Percentiles rank a stretch among this genome's conserved stretches.
Evolutionary conservation across 2,113 vertebrate species (phyloP).

Genomic region (Corythornis cristatus): DNA sequence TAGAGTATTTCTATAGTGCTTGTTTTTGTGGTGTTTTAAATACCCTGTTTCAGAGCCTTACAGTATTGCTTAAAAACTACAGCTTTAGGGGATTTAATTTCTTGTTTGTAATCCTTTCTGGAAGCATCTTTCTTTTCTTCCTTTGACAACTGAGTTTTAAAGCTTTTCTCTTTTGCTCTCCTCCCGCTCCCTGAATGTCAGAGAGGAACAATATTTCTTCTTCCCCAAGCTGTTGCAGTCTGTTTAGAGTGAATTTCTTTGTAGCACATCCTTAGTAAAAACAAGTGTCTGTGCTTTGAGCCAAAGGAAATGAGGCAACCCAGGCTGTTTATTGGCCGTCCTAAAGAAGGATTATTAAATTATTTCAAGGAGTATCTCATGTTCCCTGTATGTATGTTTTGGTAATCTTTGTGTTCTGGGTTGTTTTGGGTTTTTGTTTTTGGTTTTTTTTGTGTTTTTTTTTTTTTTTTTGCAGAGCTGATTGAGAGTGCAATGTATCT

Average conservation of each 20-base stretch:
- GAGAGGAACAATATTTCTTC: background rate
- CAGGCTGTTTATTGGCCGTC: background rate
- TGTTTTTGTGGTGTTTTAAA: background rate
- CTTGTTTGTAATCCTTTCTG: background rate
- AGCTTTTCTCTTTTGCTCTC: background rate
- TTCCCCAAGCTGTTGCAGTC: background rate
- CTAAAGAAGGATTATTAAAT: background rate
- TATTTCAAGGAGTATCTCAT: background rate
- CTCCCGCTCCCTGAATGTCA: background rate
- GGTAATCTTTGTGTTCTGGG: background rate
- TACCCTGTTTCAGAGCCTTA: background rate
- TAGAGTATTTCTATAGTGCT: background rate
- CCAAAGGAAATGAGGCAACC: background rate
- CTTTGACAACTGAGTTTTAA: background rate
- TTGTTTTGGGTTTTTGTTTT: background rate
- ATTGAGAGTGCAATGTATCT: slow-evolving; percentile 98
- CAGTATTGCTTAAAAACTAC: background rate
- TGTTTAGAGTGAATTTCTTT: background rate
- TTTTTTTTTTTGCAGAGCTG: slow-evolving; percentile 81
- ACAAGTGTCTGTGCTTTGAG: background rate
- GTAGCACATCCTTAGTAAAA: background rate
- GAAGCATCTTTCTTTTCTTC: background rate
- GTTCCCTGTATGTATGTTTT: background rate
- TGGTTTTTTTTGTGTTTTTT: background rate
- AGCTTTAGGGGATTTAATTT: background rate